phyloP scores from a whole-genome alignment of 2,797 vertebrate species.

The Euthynnus affinis region DNA sequence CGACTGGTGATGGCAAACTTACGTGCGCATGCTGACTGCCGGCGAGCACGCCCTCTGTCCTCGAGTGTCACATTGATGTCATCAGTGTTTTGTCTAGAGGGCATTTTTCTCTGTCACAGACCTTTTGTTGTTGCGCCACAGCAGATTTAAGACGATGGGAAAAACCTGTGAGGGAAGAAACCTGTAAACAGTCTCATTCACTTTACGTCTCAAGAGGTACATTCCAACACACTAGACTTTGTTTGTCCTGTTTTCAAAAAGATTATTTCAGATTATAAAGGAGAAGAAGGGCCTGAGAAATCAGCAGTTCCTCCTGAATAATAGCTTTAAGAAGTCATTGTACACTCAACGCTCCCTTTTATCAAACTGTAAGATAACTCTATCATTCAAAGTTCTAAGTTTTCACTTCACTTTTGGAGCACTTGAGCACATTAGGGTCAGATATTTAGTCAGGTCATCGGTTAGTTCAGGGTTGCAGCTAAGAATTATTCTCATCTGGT shows the following conservation, averaged over 20 bases:
- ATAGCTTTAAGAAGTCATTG: too few relatives aligned
- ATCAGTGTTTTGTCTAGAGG: constrained; percentile 54
- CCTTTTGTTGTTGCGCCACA: constrained; percentile 38
- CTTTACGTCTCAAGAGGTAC: neutral
- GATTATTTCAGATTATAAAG: neutral
- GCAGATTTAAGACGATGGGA: constrained; percentile 19
- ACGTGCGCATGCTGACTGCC: neutral
- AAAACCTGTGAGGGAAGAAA: constrained; percentile 25
- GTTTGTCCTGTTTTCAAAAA: neutral
- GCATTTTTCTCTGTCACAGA: constrained; percentile 41
- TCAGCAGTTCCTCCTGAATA: too few relatives aligned
- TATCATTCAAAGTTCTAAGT: neutral
- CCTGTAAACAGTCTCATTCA: constrained; percentile 1
- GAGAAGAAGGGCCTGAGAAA: neutral
- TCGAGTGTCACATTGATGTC: constrained; percentile 66
- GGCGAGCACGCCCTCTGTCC: constrained; percentile 47
- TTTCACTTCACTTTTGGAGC: neutral
- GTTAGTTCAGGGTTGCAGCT: neutral
- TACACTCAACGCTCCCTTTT: too few relatives aligned
- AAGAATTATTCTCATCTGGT: neutral
- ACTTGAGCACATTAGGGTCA: neutral
- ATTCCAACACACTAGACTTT: neutral
- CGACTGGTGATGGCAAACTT: constrained; percentile 40
- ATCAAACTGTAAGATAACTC: too few relatives aligned
- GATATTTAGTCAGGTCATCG: neutral